Evolutionary conservation across 2,888 invertebrate species (phyloP).

Genomic region (Noctua comes): DNA sequence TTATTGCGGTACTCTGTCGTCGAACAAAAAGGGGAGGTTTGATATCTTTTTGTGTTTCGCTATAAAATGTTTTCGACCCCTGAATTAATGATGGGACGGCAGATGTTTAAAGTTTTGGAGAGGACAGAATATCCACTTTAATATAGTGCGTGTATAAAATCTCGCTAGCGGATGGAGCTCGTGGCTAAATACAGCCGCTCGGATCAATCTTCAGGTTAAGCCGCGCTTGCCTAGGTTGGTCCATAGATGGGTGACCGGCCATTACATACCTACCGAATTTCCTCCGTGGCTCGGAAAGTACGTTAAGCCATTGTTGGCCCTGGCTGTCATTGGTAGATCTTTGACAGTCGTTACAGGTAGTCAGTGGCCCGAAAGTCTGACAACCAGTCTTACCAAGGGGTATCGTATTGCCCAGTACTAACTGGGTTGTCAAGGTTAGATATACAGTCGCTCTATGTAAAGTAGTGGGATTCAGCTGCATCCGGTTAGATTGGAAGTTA

Average conservation of each 20-base stretch:
- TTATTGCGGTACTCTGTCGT: conserved; percentile 57
- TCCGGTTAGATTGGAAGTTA: not conserved
- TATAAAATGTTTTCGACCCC: conserved; percentile 52
- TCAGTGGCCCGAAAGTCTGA: not conserved
- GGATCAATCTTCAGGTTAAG: not conserved
- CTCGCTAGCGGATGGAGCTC: not conserved
- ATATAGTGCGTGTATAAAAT: not conserved
- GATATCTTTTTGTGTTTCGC: conserved; percentile 55
- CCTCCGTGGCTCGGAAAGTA: not conserved
- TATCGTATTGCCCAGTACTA: not conserved
- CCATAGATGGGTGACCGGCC: not conserved
- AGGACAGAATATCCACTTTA: not conserved
- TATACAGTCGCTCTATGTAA: not conserved
- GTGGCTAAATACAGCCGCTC: not conserved
- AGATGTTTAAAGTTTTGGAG: conserved; percentile 27
- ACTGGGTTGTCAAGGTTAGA: not conserved
- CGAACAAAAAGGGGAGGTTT: conserved; percentile 58
- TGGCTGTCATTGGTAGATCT: not conserved
- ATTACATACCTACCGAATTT: not conserved
- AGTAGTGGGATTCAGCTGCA: not conserved
- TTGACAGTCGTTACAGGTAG: not conserved
- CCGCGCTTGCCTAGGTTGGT: not conserved
- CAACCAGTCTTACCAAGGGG: not conserved
- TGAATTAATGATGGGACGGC: conserved; percentile 55
- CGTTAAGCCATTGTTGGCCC: not conserved